Conservation (phyloP, 2,113 vertebrate species). For the Leptodactylus fuscus region DNA sequence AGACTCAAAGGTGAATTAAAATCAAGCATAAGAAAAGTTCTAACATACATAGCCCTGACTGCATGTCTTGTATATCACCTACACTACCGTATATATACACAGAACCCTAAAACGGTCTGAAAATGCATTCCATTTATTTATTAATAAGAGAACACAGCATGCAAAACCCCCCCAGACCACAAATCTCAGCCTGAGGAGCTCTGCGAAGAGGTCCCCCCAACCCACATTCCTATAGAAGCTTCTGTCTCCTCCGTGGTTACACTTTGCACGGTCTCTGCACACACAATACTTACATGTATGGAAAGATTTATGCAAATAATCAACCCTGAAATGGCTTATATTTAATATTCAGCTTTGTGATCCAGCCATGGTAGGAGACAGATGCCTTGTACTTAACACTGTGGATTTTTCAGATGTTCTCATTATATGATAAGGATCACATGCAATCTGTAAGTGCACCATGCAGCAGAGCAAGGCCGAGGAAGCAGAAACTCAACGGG, state of each 20-base stretch:
- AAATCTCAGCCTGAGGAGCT: no score
- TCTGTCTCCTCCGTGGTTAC: not conserved
- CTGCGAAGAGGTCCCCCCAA: not conserved
- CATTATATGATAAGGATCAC: conserved; percentile 20
- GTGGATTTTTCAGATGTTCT: conserved; percentile 10
- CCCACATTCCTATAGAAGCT: not conserved
- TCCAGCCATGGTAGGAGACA: not conserved
- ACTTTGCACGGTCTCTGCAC: not conserved
- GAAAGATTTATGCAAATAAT: not conserved
- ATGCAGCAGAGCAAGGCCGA: not conserved
- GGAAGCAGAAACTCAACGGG: no score
- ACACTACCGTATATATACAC: no score
- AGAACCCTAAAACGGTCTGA: no score
- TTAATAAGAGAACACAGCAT: no score
- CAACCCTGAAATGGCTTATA: not conserved
- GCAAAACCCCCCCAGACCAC: no score
- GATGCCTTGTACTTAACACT: not conserved
- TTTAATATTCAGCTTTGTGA: not conserved
- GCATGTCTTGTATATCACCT: no score
- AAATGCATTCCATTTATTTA: no score
- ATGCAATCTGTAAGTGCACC: no score
- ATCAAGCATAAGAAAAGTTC: no score
- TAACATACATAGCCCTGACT: no score
- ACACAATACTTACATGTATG: not conserved
- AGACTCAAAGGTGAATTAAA: no score